Evolutionary conservation across 1,140 invertebrate species (phyloP), one percentile per base, ranked within the genome.

Genomic region (Panagrolaimus sp.): DNA sequence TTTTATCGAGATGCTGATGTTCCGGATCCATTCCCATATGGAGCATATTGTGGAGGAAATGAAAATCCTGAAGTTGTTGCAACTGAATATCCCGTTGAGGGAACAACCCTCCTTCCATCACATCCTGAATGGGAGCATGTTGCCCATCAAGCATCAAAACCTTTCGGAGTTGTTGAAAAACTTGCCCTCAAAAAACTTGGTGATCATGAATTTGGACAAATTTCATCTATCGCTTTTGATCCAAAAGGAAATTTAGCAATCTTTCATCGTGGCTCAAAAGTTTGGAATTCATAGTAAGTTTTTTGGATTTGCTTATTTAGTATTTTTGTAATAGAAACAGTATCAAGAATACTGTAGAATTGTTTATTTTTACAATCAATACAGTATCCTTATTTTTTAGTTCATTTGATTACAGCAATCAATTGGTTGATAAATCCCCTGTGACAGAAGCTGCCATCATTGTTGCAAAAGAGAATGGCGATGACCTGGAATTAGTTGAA

Each of bases 181-280:
- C 44, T 66, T 12, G 64, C 52, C 46, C 38, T 81, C 32, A 63
- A 63, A 9, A 58, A 66, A 62, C 45, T 82, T 9, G 82, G 74
- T 28, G 69, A 67, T 12, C 24, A 71, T 21, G 70, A 68, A 32
- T 67, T 82, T 6, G 80, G 80, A 17, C 80, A 82, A 66, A 67
- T 82, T 26, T 69, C 80, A 9, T 82, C 82, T 14, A 55, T 82
- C 21, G 62, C 80, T 15, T 75, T 78, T 58, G 81, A 83, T 48
- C 65, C 69, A 2, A 75, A 86, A 65, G 91, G 90, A 14, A 88
- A 90, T 75, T 84, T 94, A 21, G 88, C 90, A 43, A 87, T 95
- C 21, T 94, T 96, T 79, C 92, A 95, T 83, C 87, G 93, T 77
- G 90, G 88, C 5, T 83, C 87, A 66, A 86, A 89, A 73, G 81